phyloP scores from a whole-genome alignment of 2,888 invertebrate species.

The Lepeophtheirus nordmannii region DNA sequence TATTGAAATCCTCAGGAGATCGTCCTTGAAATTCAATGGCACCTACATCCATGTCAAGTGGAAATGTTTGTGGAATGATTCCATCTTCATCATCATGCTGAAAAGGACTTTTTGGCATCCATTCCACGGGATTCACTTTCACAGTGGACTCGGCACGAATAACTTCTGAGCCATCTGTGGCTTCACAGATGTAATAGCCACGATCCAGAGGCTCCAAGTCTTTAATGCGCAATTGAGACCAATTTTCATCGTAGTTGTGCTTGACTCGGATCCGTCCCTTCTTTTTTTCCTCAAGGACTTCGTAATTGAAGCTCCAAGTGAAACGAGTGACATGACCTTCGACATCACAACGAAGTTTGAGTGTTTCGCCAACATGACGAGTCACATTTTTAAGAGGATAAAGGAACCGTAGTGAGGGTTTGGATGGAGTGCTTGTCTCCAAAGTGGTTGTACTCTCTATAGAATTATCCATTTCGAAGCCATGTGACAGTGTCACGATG shows the following conservation, averaged over 20 bases:
- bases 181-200: conserved; percentile 46
- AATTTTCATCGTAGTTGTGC: neutral
- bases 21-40: conserved; percentile 19
- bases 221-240: conserved; percentile 11
- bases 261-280: conserved; percentile 5
- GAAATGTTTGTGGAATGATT: conserved; percentile 17
- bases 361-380: conserved; percentile 43
- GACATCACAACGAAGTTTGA: conserved; percentile 49
- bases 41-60: conserved; percentile 11
- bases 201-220: conserved; percentile 35
- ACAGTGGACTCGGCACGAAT: conserved; percentile 43
- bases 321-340: conserved; percentile 44
- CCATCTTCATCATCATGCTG: neutral
- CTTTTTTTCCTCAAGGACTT: conserved; percentile 26
- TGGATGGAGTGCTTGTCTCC: conserved; percentile 4
- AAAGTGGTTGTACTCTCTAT: neutral
- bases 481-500: too few species aligned
- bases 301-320: conserved; percentile 29
- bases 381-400: conserved; percentile 43
- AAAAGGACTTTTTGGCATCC: neutral
- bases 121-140: conserved; percentile 35
- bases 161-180: conserved; percentile 39
- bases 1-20: conserved; percentile 3
- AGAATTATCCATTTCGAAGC: conserved; percentile 28
- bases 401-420: conserved; percentile 38